Base-by-base conservation (phyloP, 30 jellyfish, hydroid and myxozoan species). In the Aurelia sp. region DNA sequence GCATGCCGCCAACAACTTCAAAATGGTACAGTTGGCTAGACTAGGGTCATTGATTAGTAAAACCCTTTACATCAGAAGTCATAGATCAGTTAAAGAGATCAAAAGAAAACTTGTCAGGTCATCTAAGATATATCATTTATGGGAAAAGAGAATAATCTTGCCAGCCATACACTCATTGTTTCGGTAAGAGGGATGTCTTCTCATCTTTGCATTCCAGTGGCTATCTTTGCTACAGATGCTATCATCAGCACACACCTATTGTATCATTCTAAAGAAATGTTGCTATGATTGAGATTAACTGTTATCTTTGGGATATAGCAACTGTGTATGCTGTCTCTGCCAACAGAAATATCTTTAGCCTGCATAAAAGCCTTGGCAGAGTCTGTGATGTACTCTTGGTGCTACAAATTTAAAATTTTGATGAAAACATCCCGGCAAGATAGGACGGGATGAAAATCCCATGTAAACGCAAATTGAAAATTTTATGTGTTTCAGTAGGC, bases 171-270 rank as follows among this genome's bases (percentile, higher is more conserved):
- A 35, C 81, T 77, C 33, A 41, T 61, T 55, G 55, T 77, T 48
- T 53, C 62, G 8, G 80, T 77, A 15, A 77, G 81, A 77, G 88
- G 88, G 8, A 57, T 77, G 19, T 58, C 82, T 33, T 55, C 81
- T 33, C 62, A 61, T 61, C 66, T 57, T 27, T 17, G 66, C 63
- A 57, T 77, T 77, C 68, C 81, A 55, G 24, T 74, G 74, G 71
- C 85, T 27, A 47, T 5, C 73, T 74, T 74, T 53, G 73, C 85
- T 53, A 35, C 85, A 9, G 71, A 48, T 53, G 60, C 71, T 16
- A 74, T 74, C 72, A 74, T 24, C 78, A 53, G 74, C 40, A 44
- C 85, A 12, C 85, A 74, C 85, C 41, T 3, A 74, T 74, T 15
- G 74, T 80, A 48, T 24, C 41, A 44, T 53, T 74, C 85, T 74